These are phyloP conservation scores for Polyommatus iphigenia DNA, from an alignment of 2,888 invertebrate species.

Conservation along the genomic window DNA sequence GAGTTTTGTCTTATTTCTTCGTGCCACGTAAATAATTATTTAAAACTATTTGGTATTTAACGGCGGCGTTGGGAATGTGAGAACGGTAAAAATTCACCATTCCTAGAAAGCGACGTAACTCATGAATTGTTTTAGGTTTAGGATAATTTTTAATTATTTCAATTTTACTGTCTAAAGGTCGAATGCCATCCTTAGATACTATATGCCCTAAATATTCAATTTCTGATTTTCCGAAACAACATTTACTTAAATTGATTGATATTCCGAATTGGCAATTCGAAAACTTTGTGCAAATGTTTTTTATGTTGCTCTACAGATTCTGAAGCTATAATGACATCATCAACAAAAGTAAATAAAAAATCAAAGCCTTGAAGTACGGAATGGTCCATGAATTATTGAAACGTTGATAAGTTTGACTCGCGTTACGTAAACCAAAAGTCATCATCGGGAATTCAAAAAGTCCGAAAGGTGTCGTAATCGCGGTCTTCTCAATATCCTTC, in stretches of 20 bases:
- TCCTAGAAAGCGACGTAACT: slow-evolving; percentile 34
- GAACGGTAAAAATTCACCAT: slow-evolving; percentile 38
- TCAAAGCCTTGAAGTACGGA: too few relatives aligned
- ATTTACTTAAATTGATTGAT: slow-evolving; percentile 35
- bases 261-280: slow-evolving; percentile 31
- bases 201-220: slow-evolving; percentile 33
- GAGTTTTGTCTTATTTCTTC: slow-evolving; percentile 36
- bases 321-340: too few relatives aligned
- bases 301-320: too few relatives aligned
- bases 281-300: slow-evolving; percentile 28
- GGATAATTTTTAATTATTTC: slow-evolving; percentile 36
- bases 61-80: slow-evolving; percentile 36
- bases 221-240: slow-evolving; percentile 30
- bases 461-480: background rate
- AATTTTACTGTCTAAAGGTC: slow-evolving; percentile 32
- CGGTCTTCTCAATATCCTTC: background rate
- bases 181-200: slow-evolving; percentile 32
- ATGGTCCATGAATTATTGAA: too few relatives aligned
- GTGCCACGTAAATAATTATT: slow-evolving; percentile 31
- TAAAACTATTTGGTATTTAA: slow-evolving; percentile 30
- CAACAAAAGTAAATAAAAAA: too few relatives aligned
- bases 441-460: background rate
- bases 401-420: too few relatives aligned
- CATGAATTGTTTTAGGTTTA: slow-evolving; percentile 32
- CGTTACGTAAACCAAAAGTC: too few relatives aligned